A percentile compares a stretch with the other conserved stretches of the same genome.
Evolutionary conservation across 2,888 invertebrate genomes (phyloP).

Genomic region (Tetheella fluctuosa): DNA sequence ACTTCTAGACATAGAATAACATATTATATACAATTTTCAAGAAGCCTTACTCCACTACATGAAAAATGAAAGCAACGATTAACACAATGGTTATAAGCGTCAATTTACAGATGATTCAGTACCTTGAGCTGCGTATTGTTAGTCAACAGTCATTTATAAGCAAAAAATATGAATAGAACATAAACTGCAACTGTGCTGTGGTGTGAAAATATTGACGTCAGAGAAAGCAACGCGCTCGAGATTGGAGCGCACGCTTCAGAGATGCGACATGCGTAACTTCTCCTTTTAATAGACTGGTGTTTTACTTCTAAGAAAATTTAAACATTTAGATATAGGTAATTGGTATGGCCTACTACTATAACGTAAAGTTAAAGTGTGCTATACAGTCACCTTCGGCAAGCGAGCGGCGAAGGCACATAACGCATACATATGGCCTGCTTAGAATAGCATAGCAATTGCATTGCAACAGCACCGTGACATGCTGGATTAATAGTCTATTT

Average conservation of each 20-base stretch:
- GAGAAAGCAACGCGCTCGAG: conserved; percentile 38
- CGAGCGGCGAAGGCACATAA: conserved; percentile 40
- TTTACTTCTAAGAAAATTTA: conserved; percentile 39
- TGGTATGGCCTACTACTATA: conserved; percentile 2
- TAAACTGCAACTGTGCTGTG: conserved; percentile 1
- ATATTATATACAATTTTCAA: too few relatives aligned
- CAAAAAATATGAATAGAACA: conserved; percentile 4
- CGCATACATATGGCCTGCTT: conserved; percentile 71
- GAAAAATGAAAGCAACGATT: neutral
- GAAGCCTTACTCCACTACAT: too few relatives aligned
- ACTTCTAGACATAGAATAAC: neutral
- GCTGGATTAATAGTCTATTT: conserved; percentile 62
- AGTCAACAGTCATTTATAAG: neutral
- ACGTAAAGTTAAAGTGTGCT: conserved; percentile 25
- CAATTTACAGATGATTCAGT: neutral
- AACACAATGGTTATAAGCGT: neutral
- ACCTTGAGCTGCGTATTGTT: neutral
- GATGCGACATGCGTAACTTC: conserved; percentile 42
- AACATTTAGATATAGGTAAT: conserved; percentile 24
- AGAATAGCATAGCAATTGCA: conserved; percentile 65
- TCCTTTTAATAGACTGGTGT: conserved; percentile 39
- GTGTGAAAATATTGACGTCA: conserved; percentile 42
- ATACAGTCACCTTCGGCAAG: conserved; percentile 48
- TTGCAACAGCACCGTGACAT: conserved; percentile 62
- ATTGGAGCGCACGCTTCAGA: conserved; percentile 33